A percentile compares a stretch with the other conserved stretches of the same genome.
phyloP scores from a whole-genome alignment of 2,888 invertebrate species.

The Heteromyza rotundicornis region DNA sequence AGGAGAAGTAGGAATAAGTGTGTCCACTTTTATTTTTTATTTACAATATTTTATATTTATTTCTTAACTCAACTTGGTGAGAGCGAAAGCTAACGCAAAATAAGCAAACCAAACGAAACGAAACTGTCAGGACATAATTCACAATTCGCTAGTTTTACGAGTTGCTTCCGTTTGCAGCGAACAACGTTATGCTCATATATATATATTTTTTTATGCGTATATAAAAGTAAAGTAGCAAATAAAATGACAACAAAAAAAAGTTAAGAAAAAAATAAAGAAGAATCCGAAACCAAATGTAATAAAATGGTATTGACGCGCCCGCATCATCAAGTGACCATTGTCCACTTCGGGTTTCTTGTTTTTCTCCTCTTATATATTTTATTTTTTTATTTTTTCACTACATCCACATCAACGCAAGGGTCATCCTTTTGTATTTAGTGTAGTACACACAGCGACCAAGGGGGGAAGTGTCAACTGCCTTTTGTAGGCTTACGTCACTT shows the following conservation, averaged over 20 bases:
- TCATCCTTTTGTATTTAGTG: slow-evolving; percentile 53
- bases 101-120: not conserved
- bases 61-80: slow-evolving; percentile 29
- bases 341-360: slow-evolving; percentile 48
- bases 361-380: too few relatives aligned
- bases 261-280: slow-evolving; percentile 34
- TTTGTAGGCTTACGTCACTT: not conserved
- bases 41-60: slow-evolving; percentile 42
- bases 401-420: slow-evolving; percentile 48
- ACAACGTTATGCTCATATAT: not conserved
- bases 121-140: slow-evolving; percentile 49
- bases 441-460: slow-evolving; percentile 22
- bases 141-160: slow-evolving; percentile 61
- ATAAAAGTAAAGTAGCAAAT: slow-evolving; percentile 36
- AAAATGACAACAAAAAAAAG: slow-evolving; percentile 32
- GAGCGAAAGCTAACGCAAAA: not conserved
- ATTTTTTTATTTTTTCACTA: too few relatives aligned
- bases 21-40: slow-evolving; percentile 29
- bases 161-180: slow-evolving; percentile 49
- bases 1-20: slow-evolving; percentile 15
- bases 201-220: slow-evolving; percentile 9
- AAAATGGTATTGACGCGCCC: slow-evolving; percentile 40
- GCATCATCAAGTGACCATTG: slow-evolving; percentile 54
- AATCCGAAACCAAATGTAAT: slow-evolving; percentile 33
- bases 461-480: not conserved